phyloP scores from a whole-genome alignment of 2,888 invertebrate species.

The Rhogogaster chlorosoma region DNA sequence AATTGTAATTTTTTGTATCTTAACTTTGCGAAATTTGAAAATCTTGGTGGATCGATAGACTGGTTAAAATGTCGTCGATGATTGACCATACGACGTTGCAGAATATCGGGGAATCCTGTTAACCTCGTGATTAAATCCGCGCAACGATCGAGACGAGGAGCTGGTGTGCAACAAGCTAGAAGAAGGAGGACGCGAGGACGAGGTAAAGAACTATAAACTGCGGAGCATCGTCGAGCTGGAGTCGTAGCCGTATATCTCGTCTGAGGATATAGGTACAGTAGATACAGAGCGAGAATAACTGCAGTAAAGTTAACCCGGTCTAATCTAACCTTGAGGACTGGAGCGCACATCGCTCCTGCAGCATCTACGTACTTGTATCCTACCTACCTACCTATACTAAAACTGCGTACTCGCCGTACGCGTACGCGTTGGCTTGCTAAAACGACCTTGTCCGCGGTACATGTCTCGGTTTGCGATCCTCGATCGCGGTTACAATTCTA shows the following conservation, averaged over 20 bases:
- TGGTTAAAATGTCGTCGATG: background rate
- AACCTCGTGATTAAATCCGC: constrained; percentile 43
- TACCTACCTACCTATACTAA: background rate
- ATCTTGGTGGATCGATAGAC: background rate
- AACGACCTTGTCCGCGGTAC: constrained; percentile 22
- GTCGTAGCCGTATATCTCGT: constrained; percentile 40
- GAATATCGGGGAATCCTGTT: constrained; percentile 4
- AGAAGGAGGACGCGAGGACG: background rate
- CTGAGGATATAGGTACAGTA: background rate
- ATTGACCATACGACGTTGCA: background rate
- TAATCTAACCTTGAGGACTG: constrained; percentile 48
- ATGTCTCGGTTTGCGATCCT: constrained; percentile 1
- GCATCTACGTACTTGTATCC: background rate
- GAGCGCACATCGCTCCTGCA: constrained; percentile 13
- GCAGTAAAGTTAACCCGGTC: constrained; percentile 37
- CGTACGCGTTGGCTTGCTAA: constrained; percentile 37
- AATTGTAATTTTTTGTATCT: too few relatives aligned
- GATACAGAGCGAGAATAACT: constrained; percentile 18
- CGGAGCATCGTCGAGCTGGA: background rate
- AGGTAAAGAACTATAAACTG: constrained; percentile 31
- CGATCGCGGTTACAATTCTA: constrained; percentile 31
- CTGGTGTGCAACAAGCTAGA: background rate
- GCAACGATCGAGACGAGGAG: background rate
- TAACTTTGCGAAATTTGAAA: background rate
- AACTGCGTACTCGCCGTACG: background rate